Percentiles rank a stretch among this genome's conserved stretches.
Conservation (phyloP, 2,888 invertebrate species). For the Masnerella sp. region DNA sequence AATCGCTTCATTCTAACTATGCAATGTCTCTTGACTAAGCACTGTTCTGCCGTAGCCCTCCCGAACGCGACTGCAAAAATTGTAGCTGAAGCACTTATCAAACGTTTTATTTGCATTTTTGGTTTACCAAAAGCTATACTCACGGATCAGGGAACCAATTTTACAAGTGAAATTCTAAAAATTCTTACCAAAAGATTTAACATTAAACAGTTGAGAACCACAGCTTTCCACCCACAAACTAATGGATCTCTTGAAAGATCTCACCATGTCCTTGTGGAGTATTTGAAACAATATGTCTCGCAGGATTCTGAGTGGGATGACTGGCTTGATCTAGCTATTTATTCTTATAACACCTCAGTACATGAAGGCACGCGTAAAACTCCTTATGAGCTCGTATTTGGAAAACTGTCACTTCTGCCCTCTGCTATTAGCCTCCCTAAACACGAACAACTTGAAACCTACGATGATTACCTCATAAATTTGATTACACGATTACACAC, state of each 20-base stretch:
- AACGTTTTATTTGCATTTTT: neutral
- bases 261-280: neutral
- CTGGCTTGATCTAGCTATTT: neutral
- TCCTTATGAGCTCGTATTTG: neutral
- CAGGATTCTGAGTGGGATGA: neutral
- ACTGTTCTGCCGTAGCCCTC: neutral
- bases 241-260: neutral
- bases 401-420: neutral
- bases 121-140: neutral
- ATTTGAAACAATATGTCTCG: neutral
- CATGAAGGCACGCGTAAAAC: neutral
- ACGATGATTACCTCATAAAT: neutral
- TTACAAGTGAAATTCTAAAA: neutral
- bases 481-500: neutral
- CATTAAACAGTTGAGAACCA: neutral
- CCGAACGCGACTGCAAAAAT: neutral
- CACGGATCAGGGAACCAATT: slow-evolving; percentile 5
- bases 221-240: too few species aligned
- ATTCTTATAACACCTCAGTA: neutral
- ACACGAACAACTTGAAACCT: neutral
- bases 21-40: slow-evolving; percentile 31
- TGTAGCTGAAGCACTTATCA: neutral
- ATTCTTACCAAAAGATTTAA: neutral
- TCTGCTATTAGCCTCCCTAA: neutral
- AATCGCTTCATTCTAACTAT: slow-evolving; percentile 15